Base-by-base conservation (phyloP, 2,797 vertebrate species). In the Heliangelus exortis region DNA sequence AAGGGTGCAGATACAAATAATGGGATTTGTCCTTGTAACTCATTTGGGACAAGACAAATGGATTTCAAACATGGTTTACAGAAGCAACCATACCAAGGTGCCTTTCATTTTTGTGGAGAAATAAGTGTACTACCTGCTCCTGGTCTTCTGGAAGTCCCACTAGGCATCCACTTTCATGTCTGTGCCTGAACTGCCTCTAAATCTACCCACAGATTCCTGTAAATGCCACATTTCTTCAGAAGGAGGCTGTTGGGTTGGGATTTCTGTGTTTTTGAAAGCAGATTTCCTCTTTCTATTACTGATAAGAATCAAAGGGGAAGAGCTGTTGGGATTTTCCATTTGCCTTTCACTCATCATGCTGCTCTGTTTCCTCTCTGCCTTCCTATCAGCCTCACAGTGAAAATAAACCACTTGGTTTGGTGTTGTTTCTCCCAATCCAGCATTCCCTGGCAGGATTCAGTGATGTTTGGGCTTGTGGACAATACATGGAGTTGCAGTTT, bases 241-340 rank as follows among this genome's bases (percentile, higher is more conserved):
- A 47, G 43, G 58, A 34, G 17, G 23, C 50, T 18, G 3, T 16
- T 59, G 6, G 8, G 29, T 71, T 84, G 91, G 91, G 63, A 86
- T 92, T 96, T 90, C 87, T 79, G 72, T 41, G 78, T 12, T 94
- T 92, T 75, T 20, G 57, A 79, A 88, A 91, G 53, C 83, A 86
- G 69, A 68, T 95, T 96, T 91, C 94, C 95, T 79, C 87, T 95
- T 95, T 91, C 84, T 88, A 8, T 90, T 84, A 61, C 87, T 3
- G 29, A 58, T 45, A 78, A 74, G 13, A 76, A 61, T 29, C 65
- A 71, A 82, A 88, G 74, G 76, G 91, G 91, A 96, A 96, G 85
- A 93, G 65, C 71, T 47, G 28, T 36, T 80, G 92, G 91, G 92
- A 88, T 91, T 94, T 96, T 96, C 95, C 95, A 91, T 74, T 93